phyloP scores from a whole-genome alignment of 2,888 invertebrate species.

The Ligdia adustata region DNA sequence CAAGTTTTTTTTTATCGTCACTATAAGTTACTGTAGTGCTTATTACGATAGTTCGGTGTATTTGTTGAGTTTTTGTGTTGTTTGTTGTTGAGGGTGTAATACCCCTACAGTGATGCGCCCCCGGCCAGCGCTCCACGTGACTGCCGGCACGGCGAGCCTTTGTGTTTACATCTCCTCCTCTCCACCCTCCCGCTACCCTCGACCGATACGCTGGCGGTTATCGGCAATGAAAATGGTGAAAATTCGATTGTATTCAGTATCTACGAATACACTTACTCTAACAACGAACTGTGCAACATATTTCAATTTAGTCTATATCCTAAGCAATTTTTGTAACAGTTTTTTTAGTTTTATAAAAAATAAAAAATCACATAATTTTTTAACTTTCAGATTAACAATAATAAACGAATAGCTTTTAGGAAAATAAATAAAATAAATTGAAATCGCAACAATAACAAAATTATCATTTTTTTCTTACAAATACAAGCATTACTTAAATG shows the following conservation, averaged over 20 bases:
- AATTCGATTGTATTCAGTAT: slow-evolving; percentile 20
- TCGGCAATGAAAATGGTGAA: slow-evolving; percentile 19
- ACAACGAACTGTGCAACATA: too few relatives aligned
- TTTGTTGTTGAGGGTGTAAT: slow-evolving; percentile 38
- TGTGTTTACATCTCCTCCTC: slow-evolving; percentile 77
- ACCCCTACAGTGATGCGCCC: slow-evolving; percentile 82
- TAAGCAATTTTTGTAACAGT: too few relatives aligned
- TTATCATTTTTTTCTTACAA: too few relatives aligned
- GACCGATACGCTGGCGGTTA: slow-evolving; percentile 19
- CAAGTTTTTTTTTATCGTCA: slow-evolving; percentile 14
- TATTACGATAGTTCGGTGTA: neutral
- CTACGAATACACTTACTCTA: slow-evolving; percentile 1
- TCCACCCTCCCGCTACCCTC: slow-evolving; percentile 33
- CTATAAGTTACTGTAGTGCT: slow-evolving; percentile 2
- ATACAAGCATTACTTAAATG: too few relatives aligned
- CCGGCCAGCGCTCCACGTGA: slow-evolving; percentile 81
- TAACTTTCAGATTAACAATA: too few relatives aligned
- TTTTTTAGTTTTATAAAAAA: too few relatives aligned
- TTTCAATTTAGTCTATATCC: too few relatives aligned
- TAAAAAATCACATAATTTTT: too few relatives aligned
- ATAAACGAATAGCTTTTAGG: too few relatives aligned
- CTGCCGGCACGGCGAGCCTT: slow-evolving; percentile 75
- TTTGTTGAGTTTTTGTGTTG: slow-evolving; percentile 18
- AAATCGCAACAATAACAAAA: too few relatives aligned
- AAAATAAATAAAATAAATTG: too few relatives aligned